Conservation (phyloP, 2,888 invertebrate genomes). For the Synergus umbraculus region DNA sequence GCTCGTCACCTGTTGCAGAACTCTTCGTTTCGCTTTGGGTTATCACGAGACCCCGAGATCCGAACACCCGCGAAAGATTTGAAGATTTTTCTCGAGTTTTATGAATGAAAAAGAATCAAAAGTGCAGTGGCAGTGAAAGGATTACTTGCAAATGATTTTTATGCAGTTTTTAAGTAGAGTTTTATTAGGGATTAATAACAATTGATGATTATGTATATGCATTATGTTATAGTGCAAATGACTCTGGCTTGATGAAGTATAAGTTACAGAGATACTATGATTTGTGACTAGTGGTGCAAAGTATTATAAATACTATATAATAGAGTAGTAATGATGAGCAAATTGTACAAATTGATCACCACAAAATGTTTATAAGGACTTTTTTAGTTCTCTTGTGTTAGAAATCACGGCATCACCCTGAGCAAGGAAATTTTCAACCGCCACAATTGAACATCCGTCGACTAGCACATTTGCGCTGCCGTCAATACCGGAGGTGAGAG, state of each 20-base stretch:
- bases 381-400: not conserved
- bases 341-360: not conserved
- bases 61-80: conserved; percentile 18
- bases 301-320: not conserved
- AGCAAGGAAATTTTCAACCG: conserved; percentile 21
- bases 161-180: not conserved
- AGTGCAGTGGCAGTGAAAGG: conserved; percentile 11
- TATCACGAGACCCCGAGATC: conserved; percentile 24
- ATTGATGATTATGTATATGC: not conserved
- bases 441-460: conserved; percentile 55
- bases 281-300: not conserved
- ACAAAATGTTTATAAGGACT: not conserved
- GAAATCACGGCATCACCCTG: not conserved
- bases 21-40: conserved; percentile 46
- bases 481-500: conserved; percentile 71
- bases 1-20: conserved; percentile 65
- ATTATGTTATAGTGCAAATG: not conserved
- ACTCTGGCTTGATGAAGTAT: not conserved
- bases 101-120: conserved; percentile 6
- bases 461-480: conserved; percentile 69
- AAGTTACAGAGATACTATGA: not conserved
- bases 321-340: not conserved
- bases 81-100: conserved; percentile 3
- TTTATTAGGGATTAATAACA: not conserved
- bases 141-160: not conserved